Percentiles rank a stretch among this genome's conserved stretches.
phyloP scores from a whole-genome alignment of 1,140 invertebrate genomes.

The Nephotettix cincticeps region DNA sequence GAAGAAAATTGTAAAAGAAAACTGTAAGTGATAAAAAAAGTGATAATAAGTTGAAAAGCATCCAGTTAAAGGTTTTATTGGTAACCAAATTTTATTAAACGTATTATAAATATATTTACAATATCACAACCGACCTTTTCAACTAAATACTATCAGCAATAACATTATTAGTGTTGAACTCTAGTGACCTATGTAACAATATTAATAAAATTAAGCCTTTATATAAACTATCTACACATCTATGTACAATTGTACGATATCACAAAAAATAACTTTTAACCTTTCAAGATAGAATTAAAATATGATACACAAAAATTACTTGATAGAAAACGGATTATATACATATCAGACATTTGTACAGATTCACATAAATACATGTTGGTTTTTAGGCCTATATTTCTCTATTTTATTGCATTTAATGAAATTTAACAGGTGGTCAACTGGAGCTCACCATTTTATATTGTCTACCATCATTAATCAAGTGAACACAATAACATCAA shows the following conservation, averaged over 20 bases:
- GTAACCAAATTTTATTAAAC: not conserved
- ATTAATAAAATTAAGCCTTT: constrained; percentile 23
- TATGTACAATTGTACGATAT: constrained; percentile 17
- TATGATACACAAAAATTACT: not conserved
- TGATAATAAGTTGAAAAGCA: constrained; percentile 1
- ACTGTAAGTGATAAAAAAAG: no score
- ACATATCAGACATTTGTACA: constrained; percentile 13
- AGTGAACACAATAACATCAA: constrained; percentile 2
- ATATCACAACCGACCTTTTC: constrained; percentile 26
- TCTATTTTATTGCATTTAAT: constrained; percentile 2
- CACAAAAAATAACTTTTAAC: constrained; percentile 8
- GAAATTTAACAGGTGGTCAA: not conserved
- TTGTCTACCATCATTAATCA: not conserved
- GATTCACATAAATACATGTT: not conserved
- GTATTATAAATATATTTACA: constrained; percentile 20
- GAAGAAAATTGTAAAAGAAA: no score
- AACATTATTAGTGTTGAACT: constrained; percentile 19
- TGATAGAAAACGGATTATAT: constrained; percentile 9
- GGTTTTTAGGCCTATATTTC: constrained; percentile 25
- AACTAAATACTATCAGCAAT: constrained; percentile 20
- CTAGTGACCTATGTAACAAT: constrained; percentile 15
- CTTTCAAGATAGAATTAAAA: not conserved
- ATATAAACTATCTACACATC: constrained; percentile 18
- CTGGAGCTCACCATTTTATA: not conserved
- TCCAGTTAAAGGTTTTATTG: not conserved